A percentile compares a stretch with the other conserved stretches of the same genome.
Conservation (phyloP, 2,888 invertebrate genomes). For the Bombylius discolor region DNA sequence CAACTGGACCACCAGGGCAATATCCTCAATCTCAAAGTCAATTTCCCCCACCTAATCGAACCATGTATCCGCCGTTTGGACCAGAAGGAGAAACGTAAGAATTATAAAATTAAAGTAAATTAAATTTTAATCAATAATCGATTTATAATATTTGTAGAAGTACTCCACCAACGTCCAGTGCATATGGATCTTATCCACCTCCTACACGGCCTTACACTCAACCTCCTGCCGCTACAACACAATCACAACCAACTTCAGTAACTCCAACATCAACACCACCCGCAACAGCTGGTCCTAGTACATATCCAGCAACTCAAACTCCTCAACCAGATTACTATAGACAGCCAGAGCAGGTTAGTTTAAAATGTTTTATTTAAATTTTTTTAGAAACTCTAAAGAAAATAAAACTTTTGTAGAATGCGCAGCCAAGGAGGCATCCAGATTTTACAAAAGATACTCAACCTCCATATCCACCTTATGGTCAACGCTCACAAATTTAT, state of each 20-base stretch:
- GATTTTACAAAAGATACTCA: constrained; percentile 68
- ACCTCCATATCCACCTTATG: constrained; percentile 51
- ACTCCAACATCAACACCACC: constrained; percentile 34
- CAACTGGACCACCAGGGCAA: constrained; percentile 42
- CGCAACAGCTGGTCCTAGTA: constrained; percentile 36
- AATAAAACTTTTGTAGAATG: constrained; percentile 38
- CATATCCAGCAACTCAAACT: constrained; percentile 38
- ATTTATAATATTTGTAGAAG: constrained; percentile 12
- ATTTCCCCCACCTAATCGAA: constrained; percentile 56
- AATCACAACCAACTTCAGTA: constrained; percentile 38
- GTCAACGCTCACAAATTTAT: constrained; percentile 52
- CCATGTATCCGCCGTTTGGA: constrained; percentile 67
- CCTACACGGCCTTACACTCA: constrained; percentile 31
- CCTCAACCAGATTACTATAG: constrained; percentile 45
- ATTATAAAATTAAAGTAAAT: constrained; percentile 1
- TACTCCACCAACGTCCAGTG: constrained; percentile 33
- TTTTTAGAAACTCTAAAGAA: background rate
- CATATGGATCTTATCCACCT: constrained; percentile 29
- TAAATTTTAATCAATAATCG: background rate
- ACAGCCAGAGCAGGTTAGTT: constrained; percentile 35
- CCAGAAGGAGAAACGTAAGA: constrained; percentile 54
- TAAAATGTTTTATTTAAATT: background rate
- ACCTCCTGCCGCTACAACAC: constrained; percentile 38
- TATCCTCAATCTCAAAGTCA: constrained; percentile 46
- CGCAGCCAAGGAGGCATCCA: constrained; percentile 65